These are phyloP conservation scores for Globia sparganii DNA, from an alignment of 2,888 invertebrate genomes.

Conservation along the genomic window DNA sequence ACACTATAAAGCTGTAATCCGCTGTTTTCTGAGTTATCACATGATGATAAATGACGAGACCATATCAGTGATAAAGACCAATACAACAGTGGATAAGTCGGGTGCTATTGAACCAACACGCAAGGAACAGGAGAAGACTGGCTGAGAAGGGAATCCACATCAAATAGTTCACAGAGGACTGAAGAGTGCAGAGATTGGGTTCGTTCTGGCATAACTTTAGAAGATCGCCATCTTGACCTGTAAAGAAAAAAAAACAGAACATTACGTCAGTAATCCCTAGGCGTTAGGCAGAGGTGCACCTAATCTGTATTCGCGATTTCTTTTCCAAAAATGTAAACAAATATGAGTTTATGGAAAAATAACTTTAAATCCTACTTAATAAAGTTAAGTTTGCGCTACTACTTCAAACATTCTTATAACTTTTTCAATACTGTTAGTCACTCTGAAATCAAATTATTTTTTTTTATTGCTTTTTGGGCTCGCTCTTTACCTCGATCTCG, in stretches of 20 bases:
- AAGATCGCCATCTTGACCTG: neutral
- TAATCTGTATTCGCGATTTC: too few species aligned
- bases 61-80: conserved; percentile 23
- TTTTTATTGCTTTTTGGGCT: too few species aligned
- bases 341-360: too few species aligned
- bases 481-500: too few species aligned
- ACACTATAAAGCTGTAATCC: neutral
- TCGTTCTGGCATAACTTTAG: neutral
- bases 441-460: too few species aligned
- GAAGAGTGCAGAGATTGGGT: neutral
- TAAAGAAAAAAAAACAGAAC: neutral
- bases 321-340: too few species aligned
- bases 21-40: neutral
- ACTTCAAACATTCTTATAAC: too few species aligned
- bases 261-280: too few species aligned
- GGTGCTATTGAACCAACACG: conserved; percentile 23
- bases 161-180: neutral
- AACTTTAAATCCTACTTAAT: too few species aligned
- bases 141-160: conserved; percentile 34
- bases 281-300: too few species aligned
- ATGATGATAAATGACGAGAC: conserved; percentile 10
- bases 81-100: conserved; percentile 33
- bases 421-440: too few species aligned
- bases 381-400: too few species aligned
- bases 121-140: conserved; percentile 24